Evolutionary conservation across 2,113 vertebrate species (phyloP).

Genomic region (Eulacestoma nigropectus): DNA sequence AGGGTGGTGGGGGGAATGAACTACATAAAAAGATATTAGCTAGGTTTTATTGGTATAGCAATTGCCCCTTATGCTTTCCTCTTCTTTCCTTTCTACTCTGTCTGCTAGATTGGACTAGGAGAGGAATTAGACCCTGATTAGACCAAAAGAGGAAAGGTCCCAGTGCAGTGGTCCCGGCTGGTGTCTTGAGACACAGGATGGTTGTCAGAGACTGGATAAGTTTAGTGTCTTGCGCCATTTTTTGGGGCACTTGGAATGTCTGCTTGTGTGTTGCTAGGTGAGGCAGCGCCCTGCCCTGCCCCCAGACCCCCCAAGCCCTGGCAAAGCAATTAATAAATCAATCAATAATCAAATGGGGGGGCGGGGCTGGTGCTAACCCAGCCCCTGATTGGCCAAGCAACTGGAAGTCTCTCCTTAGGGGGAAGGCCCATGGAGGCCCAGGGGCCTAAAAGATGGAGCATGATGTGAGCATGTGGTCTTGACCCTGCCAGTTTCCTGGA

Average conservation of each 20-base stretch:
- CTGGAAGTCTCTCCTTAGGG: background rate
- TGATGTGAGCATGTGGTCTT: background rate
- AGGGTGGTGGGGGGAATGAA: background rate
- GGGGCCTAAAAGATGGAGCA: background rate
- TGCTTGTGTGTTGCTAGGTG: background rate
- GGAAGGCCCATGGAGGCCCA: background rate
- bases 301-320: background rate
- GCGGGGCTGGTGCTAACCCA: background rate
- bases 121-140: background rate
- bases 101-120: background rate
- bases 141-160: background rate
- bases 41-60: background rate
- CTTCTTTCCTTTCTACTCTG: background rate
- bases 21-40: background rate
- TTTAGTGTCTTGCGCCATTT: background rate
- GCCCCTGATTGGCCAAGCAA: background rate
- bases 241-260: background rate
- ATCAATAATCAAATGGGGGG: background rate
- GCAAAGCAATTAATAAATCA: background rate
- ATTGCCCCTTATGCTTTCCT: background rate
- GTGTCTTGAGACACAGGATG: background rate
- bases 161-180: rapidly evolving
- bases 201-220: background rate
- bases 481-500: background rate
- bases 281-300: background rate